Conservation (phyloP, 2,113 vertebrate genomes). For the Leuciscus idus region DNA sequence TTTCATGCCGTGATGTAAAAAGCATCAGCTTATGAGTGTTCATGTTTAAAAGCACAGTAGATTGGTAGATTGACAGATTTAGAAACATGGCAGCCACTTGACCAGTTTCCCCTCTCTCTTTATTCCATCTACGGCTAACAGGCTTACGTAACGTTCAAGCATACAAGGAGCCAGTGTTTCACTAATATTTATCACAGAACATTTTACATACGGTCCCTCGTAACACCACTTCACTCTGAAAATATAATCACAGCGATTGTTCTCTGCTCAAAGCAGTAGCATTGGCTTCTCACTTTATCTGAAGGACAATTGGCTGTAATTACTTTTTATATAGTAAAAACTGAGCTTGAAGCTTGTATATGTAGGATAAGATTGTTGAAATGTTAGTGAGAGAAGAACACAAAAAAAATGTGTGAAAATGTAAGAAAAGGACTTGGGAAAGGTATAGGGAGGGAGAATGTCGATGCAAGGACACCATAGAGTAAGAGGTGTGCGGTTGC, state of each 20-base stretch:
- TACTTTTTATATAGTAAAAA: background rate
- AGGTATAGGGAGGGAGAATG: background rate
- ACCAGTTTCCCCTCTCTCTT: constrained; percentile 43
- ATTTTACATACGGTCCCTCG: constrained; percentile 11
- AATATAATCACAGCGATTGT: background rate
- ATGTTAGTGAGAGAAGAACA: background rate
- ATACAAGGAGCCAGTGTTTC: constrained; percentile 34
- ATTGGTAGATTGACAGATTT: constrained; percentile 41
- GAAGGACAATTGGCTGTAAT: constrained; percentile 5
- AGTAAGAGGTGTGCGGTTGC: background rate
- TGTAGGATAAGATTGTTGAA: background rate
- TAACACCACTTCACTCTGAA: constrained; percentile 30
- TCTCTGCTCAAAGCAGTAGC: constrained; percentile 17
- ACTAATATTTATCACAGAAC: constrained; percentile 22
- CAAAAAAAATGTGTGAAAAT: background rate
- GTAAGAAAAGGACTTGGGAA: background rate
- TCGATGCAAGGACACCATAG: background rate
- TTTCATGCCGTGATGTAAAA: constrained; percentile 22
- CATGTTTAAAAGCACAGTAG: constrained; percentile 17
- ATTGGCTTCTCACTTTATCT: constrained; percentile 8
- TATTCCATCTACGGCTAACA: constrained; percentile 41
- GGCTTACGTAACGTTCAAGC: constrained; percentile 41
- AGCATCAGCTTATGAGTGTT: constrained; percentile 31
- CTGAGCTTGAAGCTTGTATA: background rate
- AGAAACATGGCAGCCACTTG: constrained; percentile 51